phyloP scores from a whole-genome alignment of 2,797 vertebrate species.

The Stomatorhinus walkeri region DNA sequence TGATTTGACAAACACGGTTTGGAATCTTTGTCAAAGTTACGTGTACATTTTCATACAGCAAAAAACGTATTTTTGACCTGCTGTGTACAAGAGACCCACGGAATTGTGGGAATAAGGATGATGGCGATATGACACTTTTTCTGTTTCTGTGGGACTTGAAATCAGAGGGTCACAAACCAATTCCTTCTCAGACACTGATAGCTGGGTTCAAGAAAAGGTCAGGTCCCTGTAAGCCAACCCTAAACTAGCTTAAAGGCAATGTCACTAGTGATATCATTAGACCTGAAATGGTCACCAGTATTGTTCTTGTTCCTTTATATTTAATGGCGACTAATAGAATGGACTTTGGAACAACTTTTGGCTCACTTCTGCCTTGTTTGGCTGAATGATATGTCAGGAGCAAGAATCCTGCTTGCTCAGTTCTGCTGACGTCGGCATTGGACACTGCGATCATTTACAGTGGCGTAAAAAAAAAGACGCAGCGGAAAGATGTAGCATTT shows the following conservation, averaged over 20 bases:
- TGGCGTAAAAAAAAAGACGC: neutral
- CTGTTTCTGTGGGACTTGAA: neutral
- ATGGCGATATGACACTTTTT: neutral
- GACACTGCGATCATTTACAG: neutral
- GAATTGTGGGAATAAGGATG: neutral
- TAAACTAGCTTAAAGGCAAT: neutral
- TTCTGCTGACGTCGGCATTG: neutral
- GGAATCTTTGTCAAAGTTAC: neutral
- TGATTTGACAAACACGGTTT: neutral
- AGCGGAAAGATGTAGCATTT: neutral
- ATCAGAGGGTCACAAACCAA: neutral
- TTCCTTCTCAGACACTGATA: slow-evolving; percentile 8
- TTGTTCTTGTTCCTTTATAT: slow-evolving; percentile 5
- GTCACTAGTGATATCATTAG: slow-evolving; percentile 6
- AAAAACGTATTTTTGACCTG: neutral
- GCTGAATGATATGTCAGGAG: neutral
- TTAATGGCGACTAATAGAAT: slow-evolving; percentile 13
- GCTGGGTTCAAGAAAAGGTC: slow-evolving; percentile 8
- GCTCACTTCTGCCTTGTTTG: slow-evolving; percentile 3
- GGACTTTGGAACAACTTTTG: slow-evolving; percentile 7
- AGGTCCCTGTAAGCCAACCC: slow-evolving; percentile 2
- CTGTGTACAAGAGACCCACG: neutral
- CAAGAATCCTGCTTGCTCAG: neutral
- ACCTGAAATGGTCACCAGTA: neutral
- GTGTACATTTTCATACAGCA: neutral